Percentiles rank a stretch among this genome's conserved stretches.
Conservation (phyloP, 2,113 vertebrate genomes). For the Bombycilla garrulus region DNA sequence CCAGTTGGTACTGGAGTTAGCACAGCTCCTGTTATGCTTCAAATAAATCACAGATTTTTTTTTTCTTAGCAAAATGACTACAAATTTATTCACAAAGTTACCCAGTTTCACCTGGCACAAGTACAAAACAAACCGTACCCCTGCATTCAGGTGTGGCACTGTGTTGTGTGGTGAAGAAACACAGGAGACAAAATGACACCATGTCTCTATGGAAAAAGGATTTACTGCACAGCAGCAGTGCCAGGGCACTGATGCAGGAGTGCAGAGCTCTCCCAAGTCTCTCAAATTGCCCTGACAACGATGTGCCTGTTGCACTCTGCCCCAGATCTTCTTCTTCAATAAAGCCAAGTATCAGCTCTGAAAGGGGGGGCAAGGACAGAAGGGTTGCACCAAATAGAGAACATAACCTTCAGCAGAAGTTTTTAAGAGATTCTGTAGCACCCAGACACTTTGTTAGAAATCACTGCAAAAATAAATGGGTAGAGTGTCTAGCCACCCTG, state of each 20-base stretch:
- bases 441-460: neutral
- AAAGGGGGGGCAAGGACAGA: neutral
- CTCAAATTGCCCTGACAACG: neutral
- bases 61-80: neutral
- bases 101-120: neutral
- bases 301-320: neutral
- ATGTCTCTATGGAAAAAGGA: neutral
- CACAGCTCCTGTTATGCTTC: neutral
- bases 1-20: neutral
- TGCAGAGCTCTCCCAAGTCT: neutral
- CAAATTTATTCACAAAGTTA: neutral
- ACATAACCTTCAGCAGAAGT: neutral
- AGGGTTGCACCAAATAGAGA: rapidly evolving
- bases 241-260: neutral
- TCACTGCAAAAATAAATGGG: neutral
- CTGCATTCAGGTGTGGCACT: neutral
- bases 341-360: neutral
- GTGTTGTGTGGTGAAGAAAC: neutral
- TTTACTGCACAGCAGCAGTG: neutral
- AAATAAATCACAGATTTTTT: neutral
- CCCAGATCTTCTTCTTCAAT: neutral
- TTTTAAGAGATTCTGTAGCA: neutral
- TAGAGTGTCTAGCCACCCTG: neutral
- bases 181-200: neutral
- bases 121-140: neutral